A percentile compares a stretch with the other conserved stretches of the same genome.
These are phyloP conservation scores for Meiosimyza decipiens DNA, from an alignment of 2,888 invertebrate genomes.

Conservation along the genomic window DNA sequence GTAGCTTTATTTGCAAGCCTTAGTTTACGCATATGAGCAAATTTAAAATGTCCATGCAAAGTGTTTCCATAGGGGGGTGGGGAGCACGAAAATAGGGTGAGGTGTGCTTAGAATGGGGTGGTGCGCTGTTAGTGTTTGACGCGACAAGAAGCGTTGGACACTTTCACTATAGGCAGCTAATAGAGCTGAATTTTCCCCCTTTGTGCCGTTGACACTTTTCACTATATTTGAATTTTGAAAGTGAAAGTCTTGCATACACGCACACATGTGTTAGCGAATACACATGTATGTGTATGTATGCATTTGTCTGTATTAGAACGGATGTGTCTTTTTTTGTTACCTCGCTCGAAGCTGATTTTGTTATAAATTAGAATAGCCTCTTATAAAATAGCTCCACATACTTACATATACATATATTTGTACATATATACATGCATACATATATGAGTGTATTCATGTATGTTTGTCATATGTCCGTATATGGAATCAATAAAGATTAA, in stretches of 20 bases:
- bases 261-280: too few relatives aligned
- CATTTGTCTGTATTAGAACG: too few relatives aligned
- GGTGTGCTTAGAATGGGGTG: not conserved
- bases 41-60: slow-evolving; percentile 23
- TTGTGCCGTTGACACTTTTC: too few relatives aligned
- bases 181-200: too few relatives aligned
- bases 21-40: slow-evolving; percentile 19
- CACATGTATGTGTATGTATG: not conserved
- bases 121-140: not conserved
- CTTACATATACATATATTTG: too few relatives aligned
- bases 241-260: too few relatives aligned
- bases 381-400: slow-evolving; percentile 21
- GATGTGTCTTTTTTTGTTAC: not conserved
- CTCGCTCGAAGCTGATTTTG: slow-evolving; percentile 2
- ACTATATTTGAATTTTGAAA: too few relatives aligned
- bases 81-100: not conserved
- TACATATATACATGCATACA: not conserved
- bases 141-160: too few relatives aligned
- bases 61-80: not conserved
- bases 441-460: not conserved
- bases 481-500: slow-evolving; percentile 51
- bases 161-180: too few relatives aligned
- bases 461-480: not conserved
- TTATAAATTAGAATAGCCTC: slow-evolving; percentile 30
- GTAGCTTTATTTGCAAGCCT: slow-evolving; percentile 18